These are phyloP conservation scores for Turritopsis dohrnii DNA, from an alignment of 30 jellyfish, hydroid and myxozoan genomes.

Conservation along the genomic window DNA sequence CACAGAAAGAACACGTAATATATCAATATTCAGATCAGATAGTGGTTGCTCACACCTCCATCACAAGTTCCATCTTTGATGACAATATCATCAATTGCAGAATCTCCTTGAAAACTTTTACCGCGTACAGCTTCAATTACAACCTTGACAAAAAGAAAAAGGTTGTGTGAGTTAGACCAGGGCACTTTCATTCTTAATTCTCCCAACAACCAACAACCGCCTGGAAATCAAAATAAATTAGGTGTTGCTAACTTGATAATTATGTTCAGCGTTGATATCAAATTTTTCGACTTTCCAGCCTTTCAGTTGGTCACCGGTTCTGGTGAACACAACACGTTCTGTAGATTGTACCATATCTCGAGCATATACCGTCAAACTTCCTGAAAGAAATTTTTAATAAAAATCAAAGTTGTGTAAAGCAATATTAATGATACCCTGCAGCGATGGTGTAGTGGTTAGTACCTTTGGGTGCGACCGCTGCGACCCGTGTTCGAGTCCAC, in stretches of 20 bases:
- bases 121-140: slow-evolving; percentile 41
- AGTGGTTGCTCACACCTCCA: not conserved
- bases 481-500: too few relatives aligned
- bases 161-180: not conserved
- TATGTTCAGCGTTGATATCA: slow-evolving; percentile 1
- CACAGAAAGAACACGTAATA: not conserved
- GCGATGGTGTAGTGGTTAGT: too few relatives aligned
- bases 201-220: too few relatives aligned
- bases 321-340: slow-evolving; percentile 7
- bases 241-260: slow-evolving; percentile 11
- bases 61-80: slow-evolving; percentile 31
- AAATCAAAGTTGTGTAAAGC: too few relatives aligned
- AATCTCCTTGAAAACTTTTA: slow-evolving; percentile 44
- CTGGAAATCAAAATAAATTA: not conserved
- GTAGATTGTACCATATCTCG: slow-evolving; percentile 11
- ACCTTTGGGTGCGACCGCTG: too few relatives aligned
- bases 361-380: slow-evolving; percentile 36
- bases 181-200: not conserved
- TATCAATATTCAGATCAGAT: too few relatives aligned
- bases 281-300: slow-evolving; percentile 37
- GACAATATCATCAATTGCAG: slow-evolving; percentile 58
- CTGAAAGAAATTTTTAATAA: slow-evolving; percentile 25
- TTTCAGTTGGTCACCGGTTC: slow-evolving; percentile 51
- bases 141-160: not conserved
- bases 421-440: too few relatives aligned